These are phyloP conservation scores for Tetragonisca angustula DNA, from an alignment of 2,888 invertebrate genomes.

Conservation along the genomic window DNA sequence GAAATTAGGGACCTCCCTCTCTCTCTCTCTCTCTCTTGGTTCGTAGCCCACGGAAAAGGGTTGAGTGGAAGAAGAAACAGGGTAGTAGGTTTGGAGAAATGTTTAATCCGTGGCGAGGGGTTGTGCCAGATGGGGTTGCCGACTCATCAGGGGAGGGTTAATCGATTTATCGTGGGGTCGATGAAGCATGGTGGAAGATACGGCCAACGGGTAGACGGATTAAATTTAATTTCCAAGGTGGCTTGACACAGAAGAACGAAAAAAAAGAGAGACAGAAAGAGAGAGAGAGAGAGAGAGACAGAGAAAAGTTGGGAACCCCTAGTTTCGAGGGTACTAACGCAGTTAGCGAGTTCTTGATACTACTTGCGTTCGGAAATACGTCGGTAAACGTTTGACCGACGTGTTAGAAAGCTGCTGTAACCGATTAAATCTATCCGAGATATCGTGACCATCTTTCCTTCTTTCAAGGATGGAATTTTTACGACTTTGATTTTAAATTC, in stretches of 20 bases:
- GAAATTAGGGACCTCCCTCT: neutral
- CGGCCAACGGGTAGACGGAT: neutral
- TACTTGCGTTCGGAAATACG: slow-evolving; percentile 12
- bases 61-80: neutral
- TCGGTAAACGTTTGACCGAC: slow-evolving; percentile 11
- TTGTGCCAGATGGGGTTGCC: slow-evolving; percentile 17
- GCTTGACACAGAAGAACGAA: slow-evolving; percentile 1
- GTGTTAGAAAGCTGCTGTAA: neutral
- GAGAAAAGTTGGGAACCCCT: neutral
- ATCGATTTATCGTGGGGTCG: slow-evolving; percentile 32
- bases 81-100: slow-evolving; percentile 15
- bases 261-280: neutral
- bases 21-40: neutral
- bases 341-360: slow-evolving; percentile 31
- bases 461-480: neutral
- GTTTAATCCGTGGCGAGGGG: slow-evolving; percentile 28
- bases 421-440: neutral
- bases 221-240: slow-evolving; percentile 32
- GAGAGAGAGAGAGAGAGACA: neutral
- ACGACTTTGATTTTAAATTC: neutral
- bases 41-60: neutral
- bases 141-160: slow-evolving; percentile 12
- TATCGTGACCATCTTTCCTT: neutral
- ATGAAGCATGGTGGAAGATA: slow-evolving; percentile 10
- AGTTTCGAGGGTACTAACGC: slow-evolving; percentile 15